Conservation (phyloP, 2,888 invertebrate genomes). For the Schrankia costaestrigalis region DNA sequence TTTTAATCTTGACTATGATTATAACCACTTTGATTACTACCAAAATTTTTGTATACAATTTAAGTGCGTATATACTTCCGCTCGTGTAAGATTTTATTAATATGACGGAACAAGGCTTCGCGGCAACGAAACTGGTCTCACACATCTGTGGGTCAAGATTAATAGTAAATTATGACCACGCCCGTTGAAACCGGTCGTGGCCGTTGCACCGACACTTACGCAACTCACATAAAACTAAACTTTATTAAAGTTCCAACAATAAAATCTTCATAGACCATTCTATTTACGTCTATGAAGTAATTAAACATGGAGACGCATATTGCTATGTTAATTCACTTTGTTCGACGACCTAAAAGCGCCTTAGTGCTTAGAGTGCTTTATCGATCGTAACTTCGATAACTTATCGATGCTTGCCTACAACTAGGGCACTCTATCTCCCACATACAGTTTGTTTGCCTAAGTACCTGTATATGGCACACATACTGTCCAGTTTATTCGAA, state of each 20-base stretch:
- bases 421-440: conserved; percentile 61
- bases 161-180: conserved; percentile 61
- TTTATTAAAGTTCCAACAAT: conserved; percentile 33
- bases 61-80: conserved; percentile 44
- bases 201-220: conserved; percentile 58
- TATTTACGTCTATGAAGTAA: conserved; percentile 30
- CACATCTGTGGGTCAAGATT: conserved; percentile 76
- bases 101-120: conserved; percentile 45
- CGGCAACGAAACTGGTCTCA: conserved; percentile 51
- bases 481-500: conserved; percentile 44
- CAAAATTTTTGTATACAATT: conserved; percentile 36
- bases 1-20: too few relatives aligned
- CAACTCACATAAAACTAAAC: conserved; percentile 41
- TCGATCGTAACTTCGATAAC: conserved; percentile 64
- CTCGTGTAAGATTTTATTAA: conserved; percentile 42
- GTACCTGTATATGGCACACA: conserved; percentile 45
- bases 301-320: conserved; percentile 19
- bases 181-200: conserved; percentile 58
- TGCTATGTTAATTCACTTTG: conserved; percentile 26
- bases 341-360: conserved; percentile 20
- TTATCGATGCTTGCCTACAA: conserved; percentile 63
- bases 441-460: conserved; percentile 39
- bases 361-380: conserved; percentile 53
- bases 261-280: conserved; percentile 21
- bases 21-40: conserved; percentile 33